These are phyloP conservation scores for Mesoclemmys tuberculata DNA, from an alignment of 2,113 vertebrate genomes.

Conservation along the genomic window DNA sequence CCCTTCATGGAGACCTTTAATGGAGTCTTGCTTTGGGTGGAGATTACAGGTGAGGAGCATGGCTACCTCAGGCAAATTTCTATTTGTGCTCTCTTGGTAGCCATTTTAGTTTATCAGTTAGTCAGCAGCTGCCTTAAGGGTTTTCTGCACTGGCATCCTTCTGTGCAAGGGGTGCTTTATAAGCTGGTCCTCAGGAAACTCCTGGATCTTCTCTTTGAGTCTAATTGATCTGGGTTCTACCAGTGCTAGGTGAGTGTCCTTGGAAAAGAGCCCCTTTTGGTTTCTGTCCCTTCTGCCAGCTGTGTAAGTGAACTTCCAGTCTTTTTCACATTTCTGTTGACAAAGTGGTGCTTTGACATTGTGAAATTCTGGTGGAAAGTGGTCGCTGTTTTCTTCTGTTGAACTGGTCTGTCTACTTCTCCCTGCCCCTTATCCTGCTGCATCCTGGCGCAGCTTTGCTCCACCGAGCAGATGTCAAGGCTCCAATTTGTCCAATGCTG, in stretches of 20 bases:
- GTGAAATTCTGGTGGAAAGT: not conserved
- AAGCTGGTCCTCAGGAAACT: too few relatives aligned
- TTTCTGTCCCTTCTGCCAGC: not conserved
- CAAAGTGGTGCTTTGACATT: not conserved
- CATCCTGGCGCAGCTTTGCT: not conserved
- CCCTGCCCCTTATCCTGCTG: not conserved
- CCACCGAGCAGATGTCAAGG: not conserved
- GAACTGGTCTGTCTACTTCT: not conserved
- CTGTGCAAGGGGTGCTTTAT: not conserved
- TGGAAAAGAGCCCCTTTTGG: not conserved
- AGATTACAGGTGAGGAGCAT: slow-evolving; percentile 55
- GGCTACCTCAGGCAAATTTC: not conserved
- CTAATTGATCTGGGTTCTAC: not conserved
- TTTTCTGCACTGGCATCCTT: not conserved
- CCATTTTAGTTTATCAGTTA: not conserved
- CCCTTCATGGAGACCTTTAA: slow-evolving; percentile 36
- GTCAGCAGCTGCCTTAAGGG: not conserved
- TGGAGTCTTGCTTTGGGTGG: slow-evolving; percentile 59
- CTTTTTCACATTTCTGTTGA: not conserved
- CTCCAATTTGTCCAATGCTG: not conserved
- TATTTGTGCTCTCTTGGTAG: not conserved
- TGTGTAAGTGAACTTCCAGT: not conserved
- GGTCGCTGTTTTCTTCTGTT: not conserved
- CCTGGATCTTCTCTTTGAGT: not conserved
- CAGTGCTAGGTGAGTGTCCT: not conserved